Percentiles rank a stretch among this genome's conserved stretches.
phyloP scores from a whole-genome alignment of 1,140 invertebrate species.

The Solen grandis region DNA sequence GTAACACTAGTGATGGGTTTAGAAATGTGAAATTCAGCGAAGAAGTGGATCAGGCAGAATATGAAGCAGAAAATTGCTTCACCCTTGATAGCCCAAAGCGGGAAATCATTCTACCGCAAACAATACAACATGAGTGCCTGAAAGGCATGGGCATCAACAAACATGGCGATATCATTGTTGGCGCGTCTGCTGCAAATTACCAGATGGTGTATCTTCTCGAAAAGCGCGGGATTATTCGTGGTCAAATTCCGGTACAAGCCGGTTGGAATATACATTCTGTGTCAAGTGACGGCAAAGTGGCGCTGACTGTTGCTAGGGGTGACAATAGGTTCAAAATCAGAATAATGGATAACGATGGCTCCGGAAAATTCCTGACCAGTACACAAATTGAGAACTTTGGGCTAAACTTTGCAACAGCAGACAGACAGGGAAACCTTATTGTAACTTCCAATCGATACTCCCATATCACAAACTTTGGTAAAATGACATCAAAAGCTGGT shows the following conservation, averaged over 20 bases:
- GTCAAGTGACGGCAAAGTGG: constrained; percentile 73
- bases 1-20: constrained; percentile 62
- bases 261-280: constrained; percentile 74
- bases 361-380: constrained; percentile 66
- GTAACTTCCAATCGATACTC: constrained; percentile 73
- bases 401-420: constrained; percentile 72
- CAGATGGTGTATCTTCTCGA: constrained; percentile 73
- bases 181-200: constrained; percentile 61
- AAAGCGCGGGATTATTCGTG: constrained; percentile 73
- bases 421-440: constrained; percentile 64
- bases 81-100: constrained; percentile 64
- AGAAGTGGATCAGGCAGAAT: constrained; percentile 57
- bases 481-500: constrained; percentile 67
- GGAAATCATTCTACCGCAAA: constrained; percentile 65
- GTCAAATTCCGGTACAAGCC: constrained; percentile 66
- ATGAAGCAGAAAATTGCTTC: constrained; percentile 64
- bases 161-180: constrained; percentile 73
- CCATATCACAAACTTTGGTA: constrained; percentile 52
- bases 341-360: constrained; percentile 70
- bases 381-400: constrained; percentile 74
- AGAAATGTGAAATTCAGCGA: constrained; percentile 63
- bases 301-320: constrained; percentile 68
- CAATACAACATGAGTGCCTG: constrained; percentile 69
- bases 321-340: constrained; percentile 75
- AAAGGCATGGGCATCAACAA: constrained; percentile 74